Evolutionary conservation across 2,888 invertebrate genomes (phyloP), one percentile per base, ranked within the genome.

Genomic region (Caenorhabditis macrosperma): DNA sequence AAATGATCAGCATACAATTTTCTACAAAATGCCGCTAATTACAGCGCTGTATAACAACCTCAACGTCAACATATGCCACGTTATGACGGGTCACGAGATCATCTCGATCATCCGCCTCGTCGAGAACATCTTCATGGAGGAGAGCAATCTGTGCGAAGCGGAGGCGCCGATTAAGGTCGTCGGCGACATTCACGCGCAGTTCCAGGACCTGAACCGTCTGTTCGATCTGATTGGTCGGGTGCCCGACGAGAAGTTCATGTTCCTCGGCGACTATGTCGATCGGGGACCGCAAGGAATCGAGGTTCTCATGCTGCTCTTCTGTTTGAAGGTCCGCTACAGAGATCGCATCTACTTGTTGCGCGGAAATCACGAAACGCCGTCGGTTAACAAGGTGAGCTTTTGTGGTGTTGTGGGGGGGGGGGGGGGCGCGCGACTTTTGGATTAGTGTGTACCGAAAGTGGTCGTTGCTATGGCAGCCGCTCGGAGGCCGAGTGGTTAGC

Each of bases 231-330:
- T 86, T 41, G 87, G 87, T 2, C 82, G 87, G 17, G 87, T 87
- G 35, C 87, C 87, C n/a, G 68, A 85, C 60, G 86, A 87, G 72
- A 74, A 72, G 26, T 68, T 85, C 60, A 69, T 87, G 66, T 87
- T 87, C 68, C 69, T 88, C 26, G 88, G 88, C 9, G 88, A 88
- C 72, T 88, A 88, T 52, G 86, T 88, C 1, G 88, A 88, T 66
- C 82, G 88, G 28, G 88, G 88, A 61, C 88, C 88, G 61, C 86
- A 86, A 54, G 85, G 86, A 64, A 81, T 86, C 64, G 88, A 88
- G 68, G 81, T 84, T 10, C 74, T 88, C n/a, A 74, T 85, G 48
- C 74, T 83, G 41, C 81, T 88, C 48, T 83, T 86, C 77, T 82
- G 83, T n/a, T 77, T 87, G 50, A 88, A 88, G 74, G 76, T 88